A percentile compares a stretch with the other conserved stretches of the same genome.
phyloP scores from a whole-genome alignment of 2,113 vertebrate genomes.

The Numenius arquata region DNA sequence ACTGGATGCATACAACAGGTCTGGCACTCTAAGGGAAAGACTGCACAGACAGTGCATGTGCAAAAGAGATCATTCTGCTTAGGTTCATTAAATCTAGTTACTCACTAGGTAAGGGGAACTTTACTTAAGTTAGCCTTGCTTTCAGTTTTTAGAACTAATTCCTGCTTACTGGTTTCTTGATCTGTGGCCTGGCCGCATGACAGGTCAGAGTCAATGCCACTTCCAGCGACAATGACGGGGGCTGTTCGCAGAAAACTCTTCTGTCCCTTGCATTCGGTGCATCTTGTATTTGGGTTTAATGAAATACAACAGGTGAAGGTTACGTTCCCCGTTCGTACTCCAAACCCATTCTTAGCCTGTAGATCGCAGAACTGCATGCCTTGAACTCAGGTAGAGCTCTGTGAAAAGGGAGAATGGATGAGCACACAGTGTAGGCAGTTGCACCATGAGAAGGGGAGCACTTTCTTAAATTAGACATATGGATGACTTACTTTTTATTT shows the following conservation, averaged over 20 bases:
- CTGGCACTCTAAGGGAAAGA: background rate
- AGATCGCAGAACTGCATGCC: background rate
- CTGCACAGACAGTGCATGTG: background rate
- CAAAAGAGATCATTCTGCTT: background rate
- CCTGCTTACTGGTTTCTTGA: background rate
- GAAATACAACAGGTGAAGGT: background rate
- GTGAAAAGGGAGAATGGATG: background rate
- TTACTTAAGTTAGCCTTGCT: background rate
- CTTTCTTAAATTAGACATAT: background rate
- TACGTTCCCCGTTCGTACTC: fast-evolving
- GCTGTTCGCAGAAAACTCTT: background rate
- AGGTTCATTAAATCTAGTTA: background rate
- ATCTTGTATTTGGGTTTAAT: background rate
- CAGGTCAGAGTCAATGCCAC: background rate
- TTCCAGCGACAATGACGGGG: background rate
- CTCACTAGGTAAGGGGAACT: background rate
- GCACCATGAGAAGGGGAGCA: fast-evolving
- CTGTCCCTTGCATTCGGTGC: background rate
- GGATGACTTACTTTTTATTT: background rate
- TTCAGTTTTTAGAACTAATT: background rate
- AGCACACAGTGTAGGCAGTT: background rate
- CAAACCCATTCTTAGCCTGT: background rate
- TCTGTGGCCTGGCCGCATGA: fast-evolving
- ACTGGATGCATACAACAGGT: background rate
- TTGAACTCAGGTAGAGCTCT: background rate